These are phyloP conservation scores for Petaurus breviceps DNA, from an alignment of 2,113 vertebrate genomes.

Conservation along the genomic window DNA sequence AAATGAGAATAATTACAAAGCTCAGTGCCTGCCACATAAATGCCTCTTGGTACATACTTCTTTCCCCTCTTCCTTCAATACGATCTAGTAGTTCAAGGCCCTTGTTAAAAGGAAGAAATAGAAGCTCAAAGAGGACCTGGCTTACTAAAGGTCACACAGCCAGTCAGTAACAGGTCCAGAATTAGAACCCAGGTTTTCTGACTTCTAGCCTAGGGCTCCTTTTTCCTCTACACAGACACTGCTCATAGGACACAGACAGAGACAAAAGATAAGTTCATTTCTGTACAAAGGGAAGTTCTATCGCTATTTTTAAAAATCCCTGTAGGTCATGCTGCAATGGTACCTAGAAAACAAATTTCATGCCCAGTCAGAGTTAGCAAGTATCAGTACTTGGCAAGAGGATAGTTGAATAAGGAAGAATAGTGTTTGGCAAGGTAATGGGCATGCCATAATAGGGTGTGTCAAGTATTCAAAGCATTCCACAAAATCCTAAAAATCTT, in stretches of 20 bases:
- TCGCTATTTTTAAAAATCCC: not conserved
- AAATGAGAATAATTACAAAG: not conserved
- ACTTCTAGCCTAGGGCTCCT: not conserved
- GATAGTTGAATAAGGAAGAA: not conserved
- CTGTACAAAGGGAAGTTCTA: not conserved
- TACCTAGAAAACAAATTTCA: slow-evolving; percentile 21
- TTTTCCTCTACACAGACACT: not conserved
- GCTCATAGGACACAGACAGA: not conserved
- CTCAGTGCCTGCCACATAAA: not conserved
- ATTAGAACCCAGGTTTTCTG: not conserved
- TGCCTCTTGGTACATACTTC: not conserved
- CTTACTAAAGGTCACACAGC: not conserved
- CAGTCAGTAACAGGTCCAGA: not conserved
- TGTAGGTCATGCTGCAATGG: not conserved
- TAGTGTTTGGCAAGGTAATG: not conserved
- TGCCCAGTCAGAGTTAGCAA: not conserved
- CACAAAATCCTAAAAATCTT: not conserved
- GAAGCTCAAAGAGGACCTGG: not conserved
- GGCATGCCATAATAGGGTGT: not conserved
- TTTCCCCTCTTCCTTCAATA: not conserved
- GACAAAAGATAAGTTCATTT: not conserved
- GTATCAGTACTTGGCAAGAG: not conserved
- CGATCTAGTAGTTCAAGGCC: not conserved
- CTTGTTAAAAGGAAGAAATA: not conserved
- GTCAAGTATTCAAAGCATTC: not conserved